A percentile compares a stretch with the other conserved stretches of the same genome.
Conservation (phyloP, 2,797 vertebrate genomes). For the Sciurus vulgaris region DNA sequence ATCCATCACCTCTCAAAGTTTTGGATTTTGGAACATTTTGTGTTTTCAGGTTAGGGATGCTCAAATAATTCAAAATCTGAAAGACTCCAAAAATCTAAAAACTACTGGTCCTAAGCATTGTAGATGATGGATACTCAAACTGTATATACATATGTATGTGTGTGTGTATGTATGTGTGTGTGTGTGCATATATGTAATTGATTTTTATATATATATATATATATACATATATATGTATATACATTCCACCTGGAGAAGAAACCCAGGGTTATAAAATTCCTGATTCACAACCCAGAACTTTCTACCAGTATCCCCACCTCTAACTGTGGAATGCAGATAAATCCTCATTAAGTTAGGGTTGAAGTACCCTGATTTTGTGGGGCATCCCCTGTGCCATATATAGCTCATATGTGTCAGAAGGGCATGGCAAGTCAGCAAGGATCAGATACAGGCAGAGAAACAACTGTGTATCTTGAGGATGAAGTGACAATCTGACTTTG, state of each 20-base stretch:
- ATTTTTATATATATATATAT: background rate
- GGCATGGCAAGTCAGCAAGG: background rate
- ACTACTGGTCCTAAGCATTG: too few relatives aligned
- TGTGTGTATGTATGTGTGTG: background rate
- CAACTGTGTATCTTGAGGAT: background rate
- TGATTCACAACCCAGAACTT: background rate
- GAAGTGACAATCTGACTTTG: background rate
- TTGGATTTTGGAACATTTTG: background rate
- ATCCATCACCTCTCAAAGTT: background rate
- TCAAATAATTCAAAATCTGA: background rate
- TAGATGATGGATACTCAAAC: background rate
- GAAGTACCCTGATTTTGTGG: background rate
- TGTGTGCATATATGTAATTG: background rate
- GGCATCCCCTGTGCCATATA: background rate
- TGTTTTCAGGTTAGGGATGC: background rate
- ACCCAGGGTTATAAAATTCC: background rate
- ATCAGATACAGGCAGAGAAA: background rate
- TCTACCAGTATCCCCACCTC: background rate
- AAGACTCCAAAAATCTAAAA: too few relatives aligned
- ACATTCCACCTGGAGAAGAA: background rate
- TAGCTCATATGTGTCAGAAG: background rate
- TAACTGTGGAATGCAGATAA: background rate
- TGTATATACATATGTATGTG: background rate
- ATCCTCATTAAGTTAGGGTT: background rate
- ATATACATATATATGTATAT: background rate